Conservation (phyloP, 2,797 vertebrate genomes). For the Poecilia picta region DNA sequence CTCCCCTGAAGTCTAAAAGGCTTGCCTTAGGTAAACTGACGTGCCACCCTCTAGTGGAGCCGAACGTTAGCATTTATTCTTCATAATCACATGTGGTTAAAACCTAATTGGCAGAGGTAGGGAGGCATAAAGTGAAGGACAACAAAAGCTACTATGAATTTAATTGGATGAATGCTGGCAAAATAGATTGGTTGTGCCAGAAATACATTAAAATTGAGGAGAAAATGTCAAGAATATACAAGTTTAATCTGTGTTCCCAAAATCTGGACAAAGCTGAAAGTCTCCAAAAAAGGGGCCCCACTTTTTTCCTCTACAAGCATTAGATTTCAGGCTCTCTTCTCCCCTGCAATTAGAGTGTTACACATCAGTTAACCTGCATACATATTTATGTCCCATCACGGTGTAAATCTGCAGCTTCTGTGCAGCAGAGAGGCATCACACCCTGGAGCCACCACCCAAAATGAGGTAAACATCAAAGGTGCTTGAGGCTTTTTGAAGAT, state of each 20-base stretch:
- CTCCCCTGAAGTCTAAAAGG: conserved; percentile 64
- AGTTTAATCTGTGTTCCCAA: conserved; percentile 12
- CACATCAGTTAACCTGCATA: conserved; percentile 73
- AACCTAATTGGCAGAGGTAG: conserved; percentile 78
- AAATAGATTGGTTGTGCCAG: conserved; percentile 27
- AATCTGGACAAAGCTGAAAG: conserved; percentile 13
- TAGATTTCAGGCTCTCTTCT: conserved; percentile 61
- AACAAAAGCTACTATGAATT: conserved; percentile 66
- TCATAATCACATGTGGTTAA: conserved; percentile 83
- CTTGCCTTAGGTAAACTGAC: conserved; percentile 75
- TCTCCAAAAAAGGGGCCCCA: conserved; percentile 1
- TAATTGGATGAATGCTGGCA: conserved; percentile 55
- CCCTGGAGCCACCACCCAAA: conserved; percentile 28
- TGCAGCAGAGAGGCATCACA: conserved; percentile 15
- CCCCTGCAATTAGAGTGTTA: conserved; percentile 67
- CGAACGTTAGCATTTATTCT: conserved; percentile 79
- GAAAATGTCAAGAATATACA: conserved; percentile 3
- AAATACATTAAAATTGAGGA: conserved; percentile 26
- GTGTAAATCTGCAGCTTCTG: conserved; percentile 46
- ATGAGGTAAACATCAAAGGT: background rate
- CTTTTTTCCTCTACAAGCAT: conserved; percentile 31
- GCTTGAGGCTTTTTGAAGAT: conserved; percentile 38
- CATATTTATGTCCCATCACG: conserved; percentile 74
- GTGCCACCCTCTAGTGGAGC: conserved; percentile 79
- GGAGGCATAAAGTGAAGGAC: conserved; percentile 67